Percentiles rank a stretch among this genome's conserved stretches.
Evolutionary conservation across 2,113 vertebrate genomes (phyloP).

Genomic region (Pelusios castaneus): DNA sequence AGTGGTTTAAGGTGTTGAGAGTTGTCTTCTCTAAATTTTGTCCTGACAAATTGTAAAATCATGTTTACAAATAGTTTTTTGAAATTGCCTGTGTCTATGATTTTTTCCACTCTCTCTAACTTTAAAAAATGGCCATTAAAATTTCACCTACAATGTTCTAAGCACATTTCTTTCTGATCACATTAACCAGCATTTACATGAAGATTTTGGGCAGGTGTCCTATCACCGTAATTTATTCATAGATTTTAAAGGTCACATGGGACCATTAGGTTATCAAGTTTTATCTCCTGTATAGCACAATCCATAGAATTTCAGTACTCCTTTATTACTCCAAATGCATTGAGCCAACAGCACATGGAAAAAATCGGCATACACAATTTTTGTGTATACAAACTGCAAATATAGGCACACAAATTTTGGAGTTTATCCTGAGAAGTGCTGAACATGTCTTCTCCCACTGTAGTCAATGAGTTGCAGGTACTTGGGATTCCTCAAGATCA

Average conservation of each 20-base stretch:
- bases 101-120: too few relatives aligned
- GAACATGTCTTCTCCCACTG: not conserved
- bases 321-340: not conserved
- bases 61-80: fast-evolving
- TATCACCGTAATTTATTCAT: not conserved
- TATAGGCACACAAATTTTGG: not conserved
- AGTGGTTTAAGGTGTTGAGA: not conserved
- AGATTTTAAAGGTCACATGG: not conserved
- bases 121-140: too few relatives aligned
- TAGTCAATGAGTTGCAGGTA: not conserved
- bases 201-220: not conserved
- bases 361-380: not conserved
- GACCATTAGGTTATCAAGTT: not conserved
- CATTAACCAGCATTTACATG: not conserved
- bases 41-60: fast-evolving
- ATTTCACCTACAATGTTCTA: too few relatives aligned
- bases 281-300: not conserved
- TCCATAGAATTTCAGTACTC: not conserved
- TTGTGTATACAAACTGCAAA: not conserved
- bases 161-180: too few relatives aligned
- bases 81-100: too few relatives aligned
- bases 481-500: too few relatives aligned
- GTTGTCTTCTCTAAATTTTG: fast-evolving
- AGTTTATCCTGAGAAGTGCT: not conserved
- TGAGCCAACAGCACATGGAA: not conserved